Base-by-base conservation (phyloP, 2,113 vertebrate genomes). In the Alexandromys fortis region DNA sequence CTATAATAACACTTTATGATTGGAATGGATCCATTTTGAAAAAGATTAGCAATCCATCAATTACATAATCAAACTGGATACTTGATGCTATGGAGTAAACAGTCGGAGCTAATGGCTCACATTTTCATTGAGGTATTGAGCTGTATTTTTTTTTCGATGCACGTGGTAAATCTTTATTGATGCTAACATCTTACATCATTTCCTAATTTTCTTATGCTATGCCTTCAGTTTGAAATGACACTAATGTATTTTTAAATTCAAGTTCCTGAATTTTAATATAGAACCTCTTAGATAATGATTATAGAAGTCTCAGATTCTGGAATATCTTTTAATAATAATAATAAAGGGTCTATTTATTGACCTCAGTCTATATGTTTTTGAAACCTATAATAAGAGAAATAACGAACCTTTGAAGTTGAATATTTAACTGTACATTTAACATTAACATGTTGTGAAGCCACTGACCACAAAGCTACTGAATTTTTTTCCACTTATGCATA, bases 401-500 rank as follows among this genome's bases (percentile, higher is more conserved):
- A 95, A 52, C 8, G 16, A 73, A 63, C 24, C 24, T 82, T 22
- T 78, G 83, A 87, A 90, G 30, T 24, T 91, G 73, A 86, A 90
- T 24, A 75, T 88, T 35, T 58, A 93, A 45, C 0, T 85, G 11
- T n/a, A 55, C 2, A 78, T 38, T 90, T 72, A 91, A 33, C 45
- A n/a, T 55, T 85, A 81, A 86, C 0, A 63, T 86, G 49, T 47
- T 75, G 7, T 82, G 28, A 6, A 21, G 14, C 35, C 33, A 63
- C 28, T 93, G 65, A 87, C 13, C 14, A 73, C n/a, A 87, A 73
- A 92, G 22, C 12, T 26, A 17, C 65, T 68, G 30, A 17, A 88
- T 94, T 97, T 76, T 95, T 96, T 98, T 96, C 93, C 87, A 87
- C 72, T 90, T 87, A 14, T 11, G 19, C 30, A 77, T 19, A 96